Conservation (phyloP, 1,140 invertebrate species). For the Saccostrea cuccullata region DNA sequence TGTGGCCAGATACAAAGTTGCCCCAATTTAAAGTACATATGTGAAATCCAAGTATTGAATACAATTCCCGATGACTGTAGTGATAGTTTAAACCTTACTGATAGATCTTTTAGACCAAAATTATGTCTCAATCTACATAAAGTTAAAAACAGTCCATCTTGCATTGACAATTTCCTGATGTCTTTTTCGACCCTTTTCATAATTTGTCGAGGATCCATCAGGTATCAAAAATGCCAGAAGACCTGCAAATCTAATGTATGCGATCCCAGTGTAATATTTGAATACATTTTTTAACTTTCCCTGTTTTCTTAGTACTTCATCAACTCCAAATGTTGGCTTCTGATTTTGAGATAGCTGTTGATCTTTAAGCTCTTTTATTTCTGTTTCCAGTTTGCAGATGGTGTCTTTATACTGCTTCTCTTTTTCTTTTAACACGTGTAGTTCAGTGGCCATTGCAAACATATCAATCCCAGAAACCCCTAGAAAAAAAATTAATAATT, state of each 20-base stretch:
- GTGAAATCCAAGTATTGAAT: slow-evolving; percentile 55
- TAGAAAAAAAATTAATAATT: slow-evolving; percentile 33
- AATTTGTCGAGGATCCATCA: neutral
- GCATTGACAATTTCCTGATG: too few relatives aligned
- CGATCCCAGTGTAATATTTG: slow-evolving; percentile 52
- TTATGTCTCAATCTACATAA: too few relatives aligned
- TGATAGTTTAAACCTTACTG: too few relatives aligned
- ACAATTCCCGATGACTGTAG: too few relatives aligned
- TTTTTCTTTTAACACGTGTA: slow-evolving; percentile 20
- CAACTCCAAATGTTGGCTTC: neutral
- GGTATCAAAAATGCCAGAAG: slow-evolving; percentile 50
- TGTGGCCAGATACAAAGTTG: slow-evolving; percentile 60
- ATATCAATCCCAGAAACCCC: slow-evolving; percentile 42
- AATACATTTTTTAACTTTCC: slow-evolving; percentile 42
- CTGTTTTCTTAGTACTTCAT: slow-evolving; percentile 30
- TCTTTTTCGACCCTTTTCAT: too few relatives aligned
- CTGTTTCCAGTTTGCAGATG: neutral
- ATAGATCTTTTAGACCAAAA: too few relatives aligned
- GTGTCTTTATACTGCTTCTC: slow-evolving; percentile 8
- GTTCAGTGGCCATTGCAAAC: slow-evolving; percentile 29
- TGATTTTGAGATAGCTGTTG: neutral
- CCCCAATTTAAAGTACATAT: slow-evolving; percentile 59
- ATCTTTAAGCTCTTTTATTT: neutral
- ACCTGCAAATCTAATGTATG: slow-evolving; percentile 34
- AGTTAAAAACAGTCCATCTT: too few relatives aligned